These are phyloP conservation scores for Tupaia tana DNA, from an alignment of 2,113 vertebrate species.

Conservation along the genomic window DNA sequence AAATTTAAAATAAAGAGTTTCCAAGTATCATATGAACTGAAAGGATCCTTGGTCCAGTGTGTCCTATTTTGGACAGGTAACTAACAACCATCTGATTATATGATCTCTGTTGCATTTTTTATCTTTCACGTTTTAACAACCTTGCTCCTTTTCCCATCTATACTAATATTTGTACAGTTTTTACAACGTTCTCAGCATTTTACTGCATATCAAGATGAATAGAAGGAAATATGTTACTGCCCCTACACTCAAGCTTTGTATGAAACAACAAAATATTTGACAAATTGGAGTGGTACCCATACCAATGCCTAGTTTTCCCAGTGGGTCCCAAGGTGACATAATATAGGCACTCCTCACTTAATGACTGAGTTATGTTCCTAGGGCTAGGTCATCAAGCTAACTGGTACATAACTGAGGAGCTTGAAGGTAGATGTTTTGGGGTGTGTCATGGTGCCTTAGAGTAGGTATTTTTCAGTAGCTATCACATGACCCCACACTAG, in stretches of 20 bases:
- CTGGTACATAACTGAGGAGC: too few relatives aligned
- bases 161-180: not conserved
- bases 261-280: not conserved
- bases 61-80: not conserved
- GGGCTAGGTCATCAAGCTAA: too few relatives aligned
- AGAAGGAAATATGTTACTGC: not conserved
- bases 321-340: not conserved
- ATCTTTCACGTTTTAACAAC: conserved; percentile 4
- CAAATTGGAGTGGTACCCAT: not conserved
- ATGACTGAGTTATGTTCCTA: too few relatives aligned
- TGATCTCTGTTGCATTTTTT: not conserved
- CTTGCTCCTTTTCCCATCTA: not conserved
- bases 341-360: too few relatives aligned
- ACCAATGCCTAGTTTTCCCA: not conserved
- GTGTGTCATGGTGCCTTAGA: too few relatives aligned
- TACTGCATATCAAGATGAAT: not conserved
- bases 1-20: not conserved
- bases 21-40: not conserved
- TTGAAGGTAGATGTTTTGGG: too few relatives aligned
- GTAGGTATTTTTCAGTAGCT: too few relatives aligned
- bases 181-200: conserved; percentile 3
- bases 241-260: not conserved
- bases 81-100: not conserved
- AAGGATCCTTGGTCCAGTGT: not conserved
- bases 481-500: too few relatives aligned